Conservation (phyloP, 2,113 vertebrate genomes). For the Rhipidura dahli region DNA sequence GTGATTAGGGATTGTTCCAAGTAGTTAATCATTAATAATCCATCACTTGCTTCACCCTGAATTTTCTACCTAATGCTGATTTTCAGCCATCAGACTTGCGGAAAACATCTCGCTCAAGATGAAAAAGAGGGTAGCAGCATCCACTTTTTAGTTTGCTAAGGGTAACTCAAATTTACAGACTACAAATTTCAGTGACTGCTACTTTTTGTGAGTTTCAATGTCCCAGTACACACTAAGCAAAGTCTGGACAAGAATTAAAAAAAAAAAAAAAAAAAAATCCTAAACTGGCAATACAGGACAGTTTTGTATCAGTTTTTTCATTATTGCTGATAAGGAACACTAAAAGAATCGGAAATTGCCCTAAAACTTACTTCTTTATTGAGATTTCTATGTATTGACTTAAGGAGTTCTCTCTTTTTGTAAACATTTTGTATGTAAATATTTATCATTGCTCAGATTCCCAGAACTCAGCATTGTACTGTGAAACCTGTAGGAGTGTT, state of each 20-base stretch:
- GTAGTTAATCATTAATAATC: background rate
- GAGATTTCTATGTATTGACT: background rate
- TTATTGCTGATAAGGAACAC: background rate
- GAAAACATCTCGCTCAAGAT: background rate
- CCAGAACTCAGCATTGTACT: background rate
- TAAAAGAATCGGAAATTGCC: background rate
- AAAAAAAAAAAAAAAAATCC: rapidly evolving
- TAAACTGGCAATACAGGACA: background rate
- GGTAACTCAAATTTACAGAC: background rate
- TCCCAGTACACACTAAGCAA: background rate
- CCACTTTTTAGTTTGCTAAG: background rate
- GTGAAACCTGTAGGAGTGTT: background rate
- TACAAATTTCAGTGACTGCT: background rate
- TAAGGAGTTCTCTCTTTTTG: background rate
- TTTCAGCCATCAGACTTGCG: background rate
- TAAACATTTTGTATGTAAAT: background rate
- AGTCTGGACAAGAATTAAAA: background rate
- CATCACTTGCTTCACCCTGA: background rate
- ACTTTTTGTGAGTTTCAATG: background rate
- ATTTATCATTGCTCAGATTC: background rate
- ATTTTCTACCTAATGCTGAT: background rate
- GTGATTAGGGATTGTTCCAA: background rate
- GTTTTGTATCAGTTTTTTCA: background rate
- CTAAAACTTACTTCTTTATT: background rate
- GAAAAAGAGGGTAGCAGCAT: background rate